Evolutionary conservation across 2,797 vertebrate genomes (phyloP), one percentile per base, ranked within the genome.

Genomic region (Pteropus rufus): DNA sequence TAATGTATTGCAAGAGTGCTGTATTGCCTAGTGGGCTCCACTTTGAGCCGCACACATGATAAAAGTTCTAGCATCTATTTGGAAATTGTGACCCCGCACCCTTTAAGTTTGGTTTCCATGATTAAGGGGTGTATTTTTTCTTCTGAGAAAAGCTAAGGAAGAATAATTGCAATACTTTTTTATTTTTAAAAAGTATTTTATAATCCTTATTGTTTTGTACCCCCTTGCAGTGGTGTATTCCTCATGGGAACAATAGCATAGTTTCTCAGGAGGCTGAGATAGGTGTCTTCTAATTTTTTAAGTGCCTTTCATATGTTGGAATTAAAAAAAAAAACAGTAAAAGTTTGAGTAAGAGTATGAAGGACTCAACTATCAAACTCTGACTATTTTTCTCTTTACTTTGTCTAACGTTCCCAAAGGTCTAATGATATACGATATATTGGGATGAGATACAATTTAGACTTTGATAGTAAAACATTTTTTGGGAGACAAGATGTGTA

Each of bases 1-100:
- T 98, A 92, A 98, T 98, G 97, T 98, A 97, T 98, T 98, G 95
- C 87, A 98, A 98, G 98, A 79, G 3, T 89, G 91, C 64, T 94
- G 89, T 97, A 97, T 44, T 99, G 98, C 98, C 97, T 98, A 95
- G 64, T 58, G 14, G 24, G 34, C 21, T 60, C 19, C 21, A 31
- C 19, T 10, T 6, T 60, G 41, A 44, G 14, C 3, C 18, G 12
- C 18, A n/a, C 15, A 60, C 31, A 24, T 24, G 52, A 12, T 54
- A 4, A 52, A 70, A 96, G 98, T 97, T 93, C 93, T 76, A 93
- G 87, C 3, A 56, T 93, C 3, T 67, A 90, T 93, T 96, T 96
- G 69, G 92, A 98, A 97, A 92, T 0, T 1, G 2, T 7, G 67
- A 49, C 81, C 19, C 72, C 91, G 14, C 7, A 1, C 97, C 93